phyloP scores from a whole-genome alignment of 2,113 vertebrate species.

The Ciconia maguari region DNA sequence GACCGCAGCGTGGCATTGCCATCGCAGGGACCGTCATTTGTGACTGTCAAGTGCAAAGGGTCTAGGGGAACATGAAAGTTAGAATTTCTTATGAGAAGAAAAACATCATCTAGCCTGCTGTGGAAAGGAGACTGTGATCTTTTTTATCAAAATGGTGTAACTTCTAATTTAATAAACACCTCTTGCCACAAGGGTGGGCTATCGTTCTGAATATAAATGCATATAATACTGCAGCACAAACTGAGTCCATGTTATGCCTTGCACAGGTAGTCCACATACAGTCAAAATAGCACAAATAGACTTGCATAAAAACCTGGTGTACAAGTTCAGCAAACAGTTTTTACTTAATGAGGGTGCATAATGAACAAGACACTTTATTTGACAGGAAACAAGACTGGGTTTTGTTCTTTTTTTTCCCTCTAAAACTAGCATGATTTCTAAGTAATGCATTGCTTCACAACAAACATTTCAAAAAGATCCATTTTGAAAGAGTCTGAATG shows the following conservation, averaged over 20 bases:
- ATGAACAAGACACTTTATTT: background rate
- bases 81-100: background rate
- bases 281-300: background rate
- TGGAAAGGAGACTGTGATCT: background rate
- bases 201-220: background rate
- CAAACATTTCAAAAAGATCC: background rate
- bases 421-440: background rate
- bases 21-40: background rate
- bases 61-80: background rate
- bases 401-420: background rate
- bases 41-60: background rate
- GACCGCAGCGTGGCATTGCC: background rate
- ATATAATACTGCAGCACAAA: background rate
- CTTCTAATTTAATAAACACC: background rate
- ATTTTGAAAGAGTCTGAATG: background rate
- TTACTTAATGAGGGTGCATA: background rate
- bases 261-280: background rate
- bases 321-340: background rate
- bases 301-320: background rate
- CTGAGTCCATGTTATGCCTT: background rate
- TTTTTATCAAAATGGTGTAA: background rate
- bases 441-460: background rate
- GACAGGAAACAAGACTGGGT: rapidly evolving
- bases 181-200: slow-evolving; percentile 16
- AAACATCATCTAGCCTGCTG: background rate